These are phyloP conservation scores for Cepphus grylle DNA, from an alignment of 2,113 vertebrate species.

Conservation along the genomic window DNA sequence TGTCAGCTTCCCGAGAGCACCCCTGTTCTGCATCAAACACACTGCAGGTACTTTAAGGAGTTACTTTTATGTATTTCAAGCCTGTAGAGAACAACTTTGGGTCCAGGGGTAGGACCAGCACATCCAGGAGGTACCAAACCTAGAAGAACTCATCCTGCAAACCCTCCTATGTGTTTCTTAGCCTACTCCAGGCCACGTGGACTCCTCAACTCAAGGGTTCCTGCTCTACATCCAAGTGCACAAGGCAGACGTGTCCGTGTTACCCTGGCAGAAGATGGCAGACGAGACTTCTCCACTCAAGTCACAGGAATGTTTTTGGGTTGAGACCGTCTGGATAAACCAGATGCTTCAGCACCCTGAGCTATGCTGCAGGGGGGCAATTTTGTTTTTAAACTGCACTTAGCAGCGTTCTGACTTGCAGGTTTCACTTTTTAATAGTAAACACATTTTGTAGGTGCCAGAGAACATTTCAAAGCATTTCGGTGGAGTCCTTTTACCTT, in stretches of 20 bases:
- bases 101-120: neutral
- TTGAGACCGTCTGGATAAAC: constrained; percentile 3
- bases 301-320: constrained; percentile 4
- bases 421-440: constrained; percentile 64
- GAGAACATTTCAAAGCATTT: constrained; percentile 64
- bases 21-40: neutral
- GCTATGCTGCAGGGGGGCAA: constrained; percentile 17
- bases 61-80: neutral
- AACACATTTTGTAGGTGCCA: constrained; percentile 58
- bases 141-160: neutral
- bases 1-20: neutral
- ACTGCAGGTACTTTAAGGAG: neutral
- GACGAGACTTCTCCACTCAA: neutral
- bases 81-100: neutral
- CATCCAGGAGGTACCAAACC: neutral
- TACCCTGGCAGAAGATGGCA: neutral
- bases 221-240: neutral
- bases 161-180: neutral
- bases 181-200: neutral
- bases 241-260: accelerated
- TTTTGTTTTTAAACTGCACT: constrained; percentile 46
- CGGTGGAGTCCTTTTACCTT: constrained; percentile 56
- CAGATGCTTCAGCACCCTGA: constrained; percentile 10
- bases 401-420: constrained; percentile 50
- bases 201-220: neutral